Conservation (phyloP, 2,888 invertebrate genomes). For the Hirtodrosophila duncani region DNA sequence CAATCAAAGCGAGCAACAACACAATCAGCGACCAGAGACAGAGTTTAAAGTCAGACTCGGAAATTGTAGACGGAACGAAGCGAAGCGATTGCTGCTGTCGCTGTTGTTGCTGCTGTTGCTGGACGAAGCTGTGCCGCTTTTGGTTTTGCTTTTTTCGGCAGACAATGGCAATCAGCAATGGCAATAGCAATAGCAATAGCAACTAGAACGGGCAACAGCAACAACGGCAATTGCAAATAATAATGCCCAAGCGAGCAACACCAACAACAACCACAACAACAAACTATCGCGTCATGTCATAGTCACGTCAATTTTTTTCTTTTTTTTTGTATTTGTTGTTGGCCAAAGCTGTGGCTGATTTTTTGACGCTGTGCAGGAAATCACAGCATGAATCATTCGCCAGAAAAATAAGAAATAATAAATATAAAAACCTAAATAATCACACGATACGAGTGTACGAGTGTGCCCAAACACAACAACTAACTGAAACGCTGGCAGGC, state of each 20-base stretch:
- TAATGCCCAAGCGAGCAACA: conserved; percentile 60
- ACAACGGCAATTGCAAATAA: conserved; percentile 66
- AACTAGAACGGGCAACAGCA: conserved; percentile 68
- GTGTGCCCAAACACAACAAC: conserved; percentile 51
- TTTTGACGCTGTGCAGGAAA: conserved; percentile 67
- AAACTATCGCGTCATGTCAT: conserved; percentile 68
- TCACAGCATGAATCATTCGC: conserved; percentile 74
- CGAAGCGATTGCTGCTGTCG: conserved; percentile 58
- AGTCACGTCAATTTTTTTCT: conserved; percentile 73
- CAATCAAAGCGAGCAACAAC: conserved; percentile 71
- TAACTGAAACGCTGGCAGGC: conserved; percentile 25
- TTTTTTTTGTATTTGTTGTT: conserved; percentile 12
- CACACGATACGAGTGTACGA: conserved; percentile 57
- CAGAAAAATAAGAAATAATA: conserved; percentile 26
- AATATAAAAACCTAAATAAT: conserved; percentile 51
- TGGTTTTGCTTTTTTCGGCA: conserved; percentile 55
- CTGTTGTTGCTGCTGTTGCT: conserved; percentile 17
- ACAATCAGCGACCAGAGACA: conserved; percentile 61
- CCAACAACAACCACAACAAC: conserved; percentile 21
- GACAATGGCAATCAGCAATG: conserved; percentile 58
- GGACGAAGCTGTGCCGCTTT: conserved; percentile 34
- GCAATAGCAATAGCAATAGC: conserved; percentile 64
- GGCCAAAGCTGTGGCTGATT: conserved; percentile 51
- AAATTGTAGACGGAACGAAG: conserved; percentile 60
- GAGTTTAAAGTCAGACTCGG: background rate